A percentile compares a stretch with the other conserved stretches of the same genome.
phyloP scores from a whole-genome alignment of 1,140 invertebrate genomes.

The Drosophila equinoxialis region DNA sequence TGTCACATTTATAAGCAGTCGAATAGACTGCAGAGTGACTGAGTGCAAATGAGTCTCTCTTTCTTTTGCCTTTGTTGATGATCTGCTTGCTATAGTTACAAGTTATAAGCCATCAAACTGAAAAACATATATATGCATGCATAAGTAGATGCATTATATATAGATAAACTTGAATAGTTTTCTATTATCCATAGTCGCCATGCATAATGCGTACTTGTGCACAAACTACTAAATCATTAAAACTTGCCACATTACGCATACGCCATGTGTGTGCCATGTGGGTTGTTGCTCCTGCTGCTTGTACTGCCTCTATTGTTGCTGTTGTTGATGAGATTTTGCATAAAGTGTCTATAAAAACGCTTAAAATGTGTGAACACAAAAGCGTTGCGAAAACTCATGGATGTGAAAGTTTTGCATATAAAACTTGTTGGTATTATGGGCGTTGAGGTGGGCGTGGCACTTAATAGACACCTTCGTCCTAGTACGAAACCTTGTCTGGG shows the following conservation, averaged over 20 bases:
- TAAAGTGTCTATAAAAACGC: constrained; percentile 56
- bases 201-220: constrained; percentile 8
- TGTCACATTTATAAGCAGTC: too few relatives aligned
- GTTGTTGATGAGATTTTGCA: constrained; percentile 24
- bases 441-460: constrained; percentile 10
- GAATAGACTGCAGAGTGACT: too few relatives aligned
- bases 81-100: not conserved
- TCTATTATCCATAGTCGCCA: constrained; percentile 9
- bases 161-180: constrained; percentile 9
- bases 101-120: not conserved
- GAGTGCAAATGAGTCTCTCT: too few relatives aligned
- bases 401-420: constrained; percentile 43
- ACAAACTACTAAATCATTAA: constrained; percentile 46
- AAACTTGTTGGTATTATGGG: constrained; percentile 28
- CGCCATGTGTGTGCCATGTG: constrained; percentile 24
- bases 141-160: constrained; percentile 1
- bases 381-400: constrained; percentile 18
- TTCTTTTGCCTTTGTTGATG: not conserved
- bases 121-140: constrained; percentile 5
- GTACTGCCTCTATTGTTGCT: not conserved
- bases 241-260: constrained; percentile 58
- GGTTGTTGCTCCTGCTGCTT: not conserved
- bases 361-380: constrained; percentile 45
- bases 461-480: constrained; percentile 12
- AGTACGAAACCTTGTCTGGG: constrained; percentile 11